Evolutionary conservation across 2,113 vertebrate genomes (phyloP).

Genomic region (Charina bottae): DNA sequence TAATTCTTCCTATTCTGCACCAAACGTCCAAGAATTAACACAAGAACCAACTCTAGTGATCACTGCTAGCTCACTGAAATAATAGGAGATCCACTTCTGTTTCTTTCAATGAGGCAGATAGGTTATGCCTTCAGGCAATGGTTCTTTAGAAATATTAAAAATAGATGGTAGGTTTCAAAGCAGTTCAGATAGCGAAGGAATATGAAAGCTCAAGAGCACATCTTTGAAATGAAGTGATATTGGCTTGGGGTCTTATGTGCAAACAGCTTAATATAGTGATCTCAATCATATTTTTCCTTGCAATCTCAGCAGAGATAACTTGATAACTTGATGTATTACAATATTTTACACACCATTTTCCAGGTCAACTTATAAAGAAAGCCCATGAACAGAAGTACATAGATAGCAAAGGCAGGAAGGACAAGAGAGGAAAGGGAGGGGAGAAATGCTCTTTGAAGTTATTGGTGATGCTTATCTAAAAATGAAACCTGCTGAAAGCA

Average conservation of each 20-base stretch:
- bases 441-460: neutral
- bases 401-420: slow-evolving; percentile 8
- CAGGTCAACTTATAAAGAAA: slow-evolving; percentile 15
- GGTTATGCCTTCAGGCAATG: neutral
- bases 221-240: slow-evolving; percentile 17
- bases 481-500: slow-evolving; percentile 23
- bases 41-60: neutral
- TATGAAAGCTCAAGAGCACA: neutral
- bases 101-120: neutral
- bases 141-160: slow-evolving; percentile 25
- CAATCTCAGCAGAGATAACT: neutral
- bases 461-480: neutral
- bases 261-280: neutral
- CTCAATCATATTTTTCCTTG: neutral
- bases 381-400: neutral
- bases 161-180: neutral
- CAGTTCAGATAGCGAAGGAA: neutral
- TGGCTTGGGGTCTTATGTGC: neutral
- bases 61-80: neutral
- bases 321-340: slow-evolving; percentile 18
- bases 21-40: neutral
- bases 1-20: neutral
- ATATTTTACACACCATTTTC: slow-evolving; percentile 28
- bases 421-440: neutral
- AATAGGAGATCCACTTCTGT: slow-evolving; percentile 8